Conservation (phyloP, 2,797 vertebrate species). For the Paramormyrops hopkinsi region DNA sequence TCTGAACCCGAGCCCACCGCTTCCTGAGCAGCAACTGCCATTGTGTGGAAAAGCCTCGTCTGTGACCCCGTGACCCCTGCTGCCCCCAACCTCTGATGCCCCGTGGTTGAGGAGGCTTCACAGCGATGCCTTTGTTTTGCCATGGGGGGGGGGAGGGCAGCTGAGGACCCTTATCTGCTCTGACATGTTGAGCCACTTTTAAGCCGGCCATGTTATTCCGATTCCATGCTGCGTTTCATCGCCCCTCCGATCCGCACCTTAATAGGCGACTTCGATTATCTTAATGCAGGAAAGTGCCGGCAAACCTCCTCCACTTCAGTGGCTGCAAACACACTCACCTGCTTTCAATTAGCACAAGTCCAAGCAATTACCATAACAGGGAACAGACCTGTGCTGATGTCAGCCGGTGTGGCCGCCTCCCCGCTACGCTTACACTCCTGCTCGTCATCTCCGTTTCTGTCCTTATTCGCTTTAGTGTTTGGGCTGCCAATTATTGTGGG, state of each 20-base stretch:
- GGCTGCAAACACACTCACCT: constrained; percentile 28
- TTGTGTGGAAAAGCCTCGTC: constrained; percentile 28
- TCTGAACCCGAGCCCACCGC: constrained; percentile 36
- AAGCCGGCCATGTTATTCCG: background rate
- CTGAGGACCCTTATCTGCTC: background rate
- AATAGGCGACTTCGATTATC: constrained; percentile 16
- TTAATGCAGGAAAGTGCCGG: constrained; percentile 23
- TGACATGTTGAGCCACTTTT: background rate
- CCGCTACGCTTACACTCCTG: background rate
- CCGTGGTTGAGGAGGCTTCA: background rate
- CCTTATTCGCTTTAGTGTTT: background rate
- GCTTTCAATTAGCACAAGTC: constrained; percentile 39
- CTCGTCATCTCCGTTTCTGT: background rate
- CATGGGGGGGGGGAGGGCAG: too few species aligned
- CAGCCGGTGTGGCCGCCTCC: constrained; percentile 25
- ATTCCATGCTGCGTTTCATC: background rate
- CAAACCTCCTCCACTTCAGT: constrained; percentile 20
- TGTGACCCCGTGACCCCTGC: constrained; percentile 30
- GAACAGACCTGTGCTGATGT: constrained; percentile 34
- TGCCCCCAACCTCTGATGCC: constrained; percentile 11
- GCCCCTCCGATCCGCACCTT: background rate
- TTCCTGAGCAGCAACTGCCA: constrained; percentile 37
- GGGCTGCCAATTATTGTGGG: background rate
- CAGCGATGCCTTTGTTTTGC: constrained; percentile 6
- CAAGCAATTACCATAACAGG: constrained; percentile 40